These are phyloP conservation scores for Drosophila rufa DNA, from an alignment of 1,140 invertebrate species.

Conservation along the genomic window DNA sequence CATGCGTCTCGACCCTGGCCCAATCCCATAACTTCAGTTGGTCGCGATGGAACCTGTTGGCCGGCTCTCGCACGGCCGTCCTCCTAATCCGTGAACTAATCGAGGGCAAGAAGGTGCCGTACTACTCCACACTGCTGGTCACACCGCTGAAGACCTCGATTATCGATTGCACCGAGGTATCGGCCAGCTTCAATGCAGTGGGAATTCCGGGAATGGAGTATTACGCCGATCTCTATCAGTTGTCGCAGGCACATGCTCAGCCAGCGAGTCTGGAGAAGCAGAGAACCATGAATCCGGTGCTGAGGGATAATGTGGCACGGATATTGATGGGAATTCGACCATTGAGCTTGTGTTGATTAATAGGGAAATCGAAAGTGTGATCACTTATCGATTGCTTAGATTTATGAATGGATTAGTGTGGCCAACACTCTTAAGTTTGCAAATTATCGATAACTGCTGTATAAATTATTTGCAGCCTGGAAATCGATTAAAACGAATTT, in stretches of 20 bases:
- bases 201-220: constrained; percentile 88
- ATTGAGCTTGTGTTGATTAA: constrained; percentile 74
- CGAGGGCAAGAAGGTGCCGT: constrained; percentile 87
- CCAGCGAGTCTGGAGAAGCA: constrained; percentile 76
- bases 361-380: background rate
- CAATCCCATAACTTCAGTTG: constrained; percentile 93
- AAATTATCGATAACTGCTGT: too few species aligned
- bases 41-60: constrained; percentile 93
- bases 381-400: background rate
- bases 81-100: constrained; percentile 90
- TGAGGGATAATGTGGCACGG: constrained; percentile 78
- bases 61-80: constrained; percentile 89
- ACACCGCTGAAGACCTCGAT: constrained; percentile 88
- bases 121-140: constrained; percentile 87
- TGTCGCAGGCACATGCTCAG: constrained; percentile 85
- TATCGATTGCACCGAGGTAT: constrained; percentile 90
- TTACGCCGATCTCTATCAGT: constrained; percentile 89
- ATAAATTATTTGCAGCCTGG: too few species aligned
- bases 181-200: constrained; percentile 88
- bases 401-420: background rate
- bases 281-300: constrained; percentile 72
- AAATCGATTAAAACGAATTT: too few species aligned
- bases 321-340: constrained; percentile 80
- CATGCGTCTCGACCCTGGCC: constrained; percentile 92
- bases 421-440: too few species aligned